Conservation (phyloP, 2,113 vertebrate species). For the Larimichthys polyactis region DNA sequence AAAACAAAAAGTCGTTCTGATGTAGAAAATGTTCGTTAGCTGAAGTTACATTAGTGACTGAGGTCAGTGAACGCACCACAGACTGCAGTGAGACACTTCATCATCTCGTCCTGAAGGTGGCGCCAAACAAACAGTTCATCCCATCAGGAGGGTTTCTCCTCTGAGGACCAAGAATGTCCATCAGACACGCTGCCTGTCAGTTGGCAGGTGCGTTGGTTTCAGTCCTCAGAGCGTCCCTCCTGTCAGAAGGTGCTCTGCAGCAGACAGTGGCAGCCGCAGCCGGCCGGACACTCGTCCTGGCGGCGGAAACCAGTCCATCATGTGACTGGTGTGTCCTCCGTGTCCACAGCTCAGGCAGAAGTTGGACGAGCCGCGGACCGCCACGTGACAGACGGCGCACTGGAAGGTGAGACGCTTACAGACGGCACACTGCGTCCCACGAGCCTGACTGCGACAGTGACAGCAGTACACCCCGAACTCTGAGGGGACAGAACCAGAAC, state of each 20-base stretch:
- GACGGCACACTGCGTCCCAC: conserved; percentile 93
- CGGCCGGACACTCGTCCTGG: conserved; percentile 96
- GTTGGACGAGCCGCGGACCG: conserved; percentile 95
- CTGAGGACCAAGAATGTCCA: no score
- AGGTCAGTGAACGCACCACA: no score
- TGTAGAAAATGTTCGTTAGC: no score
- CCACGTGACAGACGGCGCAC: conserved; percentile 97
- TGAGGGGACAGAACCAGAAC: conserved; percentile 60
- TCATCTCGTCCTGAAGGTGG: no score
- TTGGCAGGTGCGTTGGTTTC: background rate
- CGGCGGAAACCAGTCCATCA: conserved; percentile 98
- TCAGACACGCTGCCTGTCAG: background rate
- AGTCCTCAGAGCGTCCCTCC: background rate
- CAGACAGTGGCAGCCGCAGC: conserved; percentile 96
- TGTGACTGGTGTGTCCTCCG: conserved; percentile 95
- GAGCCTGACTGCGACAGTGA: conserved; percentile 94
- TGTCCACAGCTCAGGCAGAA: conserved; percentile 98
- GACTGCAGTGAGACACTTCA: no score
- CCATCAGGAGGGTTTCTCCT: no score
- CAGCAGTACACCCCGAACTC: conserved; percentile 97
- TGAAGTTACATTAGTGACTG: no score
- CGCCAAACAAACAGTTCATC: no score
- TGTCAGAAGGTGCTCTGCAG: conserved; percentile 95
- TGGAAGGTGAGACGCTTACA: conserved; percentile 98
- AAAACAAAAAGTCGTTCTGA: no score